Evolutionary conservation across 2,113 vertebrate genomes (phyloP).

Genomic region (Verasper variegatus): DNA sequence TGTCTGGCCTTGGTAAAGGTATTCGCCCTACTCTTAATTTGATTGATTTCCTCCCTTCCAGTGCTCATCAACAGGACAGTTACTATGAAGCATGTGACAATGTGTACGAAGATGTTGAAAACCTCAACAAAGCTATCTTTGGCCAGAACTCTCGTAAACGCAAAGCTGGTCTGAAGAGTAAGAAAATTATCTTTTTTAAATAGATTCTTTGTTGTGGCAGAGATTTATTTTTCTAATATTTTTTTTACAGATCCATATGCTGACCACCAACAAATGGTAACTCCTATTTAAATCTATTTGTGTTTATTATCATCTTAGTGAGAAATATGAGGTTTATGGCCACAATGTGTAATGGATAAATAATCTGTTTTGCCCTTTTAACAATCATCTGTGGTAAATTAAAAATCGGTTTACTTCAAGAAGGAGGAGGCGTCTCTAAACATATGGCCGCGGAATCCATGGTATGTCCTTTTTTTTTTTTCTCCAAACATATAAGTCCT

Average conservation of each 20-base stretch:
- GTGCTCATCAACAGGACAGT: constrained; percentile 47
- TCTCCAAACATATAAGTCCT: not conserved
- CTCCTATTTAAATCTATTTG: not conserved
- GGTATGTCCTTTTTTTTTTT: constrained; percentile 65
- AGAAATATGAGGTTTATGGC: not conserved
- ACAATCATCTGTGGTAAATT: constrained; percentile 11
- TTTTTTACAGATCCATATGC: constrained; percentile 78
- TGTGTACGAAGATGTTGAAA: constrained; percentile 81
- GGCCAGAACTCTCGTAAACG: constrained; percentile 64
- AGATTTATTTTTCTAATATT: not conserved
- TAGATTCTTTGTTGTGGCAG: not conserved
- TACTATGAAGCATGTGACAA: constrained; percentile 61
- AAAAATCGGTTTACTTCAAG: constrained; percentile 55
- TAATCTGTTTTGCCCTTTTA: not conserved
- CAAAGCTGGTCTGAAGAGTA: constrained; percentile 77
- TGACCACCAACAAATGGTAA: constrained; percentile 67
- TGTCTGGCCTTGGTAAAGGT: too few species aligned
- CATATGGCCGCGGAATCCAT: constrained; percentile 59
- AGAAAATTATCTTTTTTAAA: constrained; percentile 22
- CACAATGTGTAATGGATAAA: not conserved
- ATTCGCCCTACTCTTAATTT: not conserved
- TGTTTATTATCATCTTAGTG: not conserved
- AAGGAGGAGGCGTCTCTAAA: constrained; percentile 63
- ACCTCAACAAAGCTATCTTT: constrained; percentile 50
- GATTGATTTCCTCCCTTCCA: constrained; percentile 20